Conservation (phyloP, 1,140 invertebrate genomes). For the Caerostris extrusa region DNA sequence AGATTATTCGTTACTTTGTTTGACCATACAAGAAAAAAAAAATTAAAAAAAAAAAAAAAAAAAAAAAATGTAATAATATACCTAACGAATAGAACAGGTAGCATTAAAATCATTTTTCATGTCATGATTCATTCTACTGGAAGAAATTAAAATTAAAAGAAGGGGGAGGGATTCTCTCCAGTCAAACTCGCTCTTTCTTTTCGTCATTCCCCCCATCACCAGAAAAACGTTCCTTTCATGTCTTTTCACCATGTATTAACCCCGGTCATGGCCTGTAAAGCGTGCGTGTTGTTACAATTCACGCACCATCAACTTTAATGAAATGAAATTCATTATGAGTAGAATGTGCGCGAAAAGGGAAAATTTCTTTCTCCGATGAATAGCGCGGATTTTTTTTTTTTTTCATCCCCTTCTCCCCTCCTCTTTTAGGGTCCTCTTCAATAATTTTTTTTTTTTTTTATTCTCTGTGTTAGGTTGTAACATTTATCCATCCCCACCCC, state of each 20-base stretch:
- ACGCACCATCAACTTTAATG: slow-evolving; percentile 77
- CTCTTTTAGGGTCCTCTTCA: background rate
- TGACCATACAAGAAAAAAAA: too few species aligned
- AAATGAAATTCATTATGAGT: slow-evolving; percentile 76
- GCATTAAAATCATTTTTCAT: background rate
- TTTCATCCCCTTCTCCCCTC: background rate
- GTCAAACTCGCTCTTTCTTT: background rate
- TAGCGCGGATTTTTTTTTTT: slow-evolving; percentile 45
- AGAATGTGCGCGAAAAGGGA: slow-evolving; percentile 61
- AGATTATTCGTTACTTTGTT: too few species aligned
- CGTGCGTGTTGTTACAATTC: slow-evolving; percentile 70
- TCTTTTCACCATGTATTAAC: slow-evolving; percentile 25
- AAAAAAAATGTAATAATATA: background rate
- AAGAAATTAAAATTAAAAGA: slow-evolving; percentile 73
- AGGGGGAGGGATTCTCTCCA: slow-evolving; percentile 7
- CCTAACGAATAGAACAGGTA: background rate
- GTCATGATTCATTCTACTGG: slow-evolving; percentile 36
- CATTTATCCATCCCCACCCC: slow-evolving; percentile 14
- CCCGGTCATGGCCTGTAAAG: slow-evolving; percentile 32
- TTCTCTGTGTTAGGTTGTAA: slow-evolving; percentile 8
- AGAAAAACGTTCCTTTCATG: slow-evolving; percentile 59
- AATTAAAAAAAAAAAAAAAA: too few species aligned
- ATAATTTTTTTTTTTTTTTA: background rate
- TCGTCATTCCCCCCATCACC: background rate
- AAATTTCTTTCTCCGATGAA: slow-evolving; percentile 73